Evolutionary conservation across 2,113 vertebrate species (phyloP), one percentile per base, ranked within the genome.

Genomic region (Meles meles): DNA sequence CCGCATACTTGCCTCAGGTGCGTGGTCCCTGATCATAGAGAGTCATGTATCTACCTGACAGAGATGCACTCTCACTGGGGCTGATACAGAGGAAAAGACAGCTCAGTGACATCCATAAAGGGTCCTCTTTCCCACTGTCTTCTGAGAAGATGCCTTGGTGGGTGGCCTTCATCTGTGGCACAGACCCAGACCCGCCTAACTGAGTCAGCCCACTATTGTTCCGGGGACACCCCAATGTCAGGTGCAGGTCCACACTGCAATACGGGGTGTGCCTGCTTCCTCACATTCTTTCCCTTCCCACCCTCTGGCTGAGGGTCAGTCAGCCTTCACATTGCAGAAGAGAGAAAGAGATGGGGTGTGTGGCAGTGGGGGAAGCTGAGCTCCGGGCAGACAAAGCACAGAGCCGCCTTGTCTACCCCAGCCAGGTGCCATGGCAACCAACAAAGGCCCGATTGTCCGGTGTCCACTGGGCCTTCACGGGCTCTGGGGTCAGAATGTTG

Each of bases 371-470:
- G 92, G 37, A 87, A 61, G 94, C 92, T 52, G 90, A 90, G 81
- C 84, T 93, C 69, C 7, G n/a, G 61, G 79, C 34, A 59, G 37
- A 94, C 90, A 94, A 86, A 95, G 90, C 97, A 98, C 94, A 98
- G 95, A 98, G 98, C 93, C 0, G 90, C 95, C 96, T 98, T 98
- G 97, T 98, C 93, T 49, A 67, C 81, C 83, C 93, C 69, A 74
- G 88, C 85, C 86, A 93, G 97, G 85, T 88, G 93, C 96, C 97
- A 96, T 98, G 97, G 88, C 96, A 98, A 98, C 96, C 94, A 88
- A 98, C 95, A 98, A 98, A 97, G 96, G 88, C 90, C 85, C 57
- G 13, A 94, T 97, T 98, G 97, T 98, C 84, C 1, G 0, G 27
- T 55, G 52, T 94, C 85, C 65, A 42, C 88, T 79, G 80, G 90